Percentiles rank a stretch among this genome's conserved stretches.
phyloP scores from a whole-genome alignment of 2,888 invertebrate species.

The Andrena trimmerana region DNA sequence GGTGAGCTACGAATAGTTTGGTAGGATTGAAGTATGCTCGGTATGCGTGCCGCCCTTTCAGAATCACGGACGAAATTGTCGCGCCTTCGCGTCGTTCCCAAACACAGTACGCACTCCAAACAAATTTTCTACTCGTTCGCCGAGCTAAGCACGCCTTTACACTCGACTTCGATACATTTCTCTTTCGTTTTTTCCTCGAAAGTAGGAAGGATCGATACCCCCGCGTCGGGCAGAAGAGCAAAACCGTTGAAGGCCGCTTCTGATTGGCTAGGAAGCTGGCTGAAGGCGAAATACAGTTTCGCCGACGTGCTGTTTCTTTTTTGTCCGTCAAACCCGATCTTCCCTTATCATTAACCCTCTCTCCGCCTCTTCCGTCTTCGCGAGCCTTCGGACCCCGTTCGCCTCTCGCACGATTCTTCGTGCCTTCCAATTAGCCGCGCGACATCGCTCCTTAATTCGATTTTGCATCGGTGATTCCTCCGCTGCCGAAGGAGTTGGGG shows the following conservation, averaged over 20 bases:
- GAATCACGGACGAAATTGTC: not conserved
- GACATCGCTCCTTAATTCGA: not conserved
- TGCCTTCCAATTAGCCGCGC: slow-evolving; percentile 2
- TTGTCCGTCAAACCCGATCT: slow-evolving; percentile 35
- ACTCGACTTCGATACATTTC: not conserved
- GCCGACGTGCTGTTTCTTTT: slow-evolving; percentile 48
- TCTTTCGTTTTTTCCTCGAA: not conserved
- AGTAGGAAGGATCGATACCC: slow-evolving; percentile 62
- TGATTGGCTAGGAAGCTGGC: slow-evolving; percentile 79
- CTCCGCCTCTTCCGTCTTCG: not conserved
- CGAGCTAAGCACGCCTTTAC: not conserved
- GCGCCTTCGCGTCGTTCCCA: too few species aligned
- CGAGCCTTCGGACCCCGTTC: not conserved
- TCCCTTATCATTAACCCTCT: slow-evolving; percentile 34
- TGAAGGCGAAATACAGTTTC: slow-evolving; percentile 75
- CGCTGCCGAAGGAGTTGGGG: too few species aligned
- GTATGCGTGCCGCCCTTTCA: not conserved
- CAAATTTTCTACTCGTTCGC: not conserved
- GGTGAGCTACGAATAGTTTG: slow-evolving; percentile 64
- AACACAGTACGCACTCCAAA: too few species aligned
- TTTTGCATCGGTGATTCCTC: slow-evolving; percentile 12
- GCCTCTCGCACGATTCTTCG: not conserved
- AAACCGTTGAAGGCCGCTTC: slow-evolving; percentile 75
- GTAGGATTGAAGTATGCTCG: not conserved
- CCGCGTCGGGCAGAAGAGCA: slow-evolving; percentile 46